Evolutionary conservation across 2,797 vertebrate genomes (phyloP).

Genomic region (Fringilla coelebs): DNA sequence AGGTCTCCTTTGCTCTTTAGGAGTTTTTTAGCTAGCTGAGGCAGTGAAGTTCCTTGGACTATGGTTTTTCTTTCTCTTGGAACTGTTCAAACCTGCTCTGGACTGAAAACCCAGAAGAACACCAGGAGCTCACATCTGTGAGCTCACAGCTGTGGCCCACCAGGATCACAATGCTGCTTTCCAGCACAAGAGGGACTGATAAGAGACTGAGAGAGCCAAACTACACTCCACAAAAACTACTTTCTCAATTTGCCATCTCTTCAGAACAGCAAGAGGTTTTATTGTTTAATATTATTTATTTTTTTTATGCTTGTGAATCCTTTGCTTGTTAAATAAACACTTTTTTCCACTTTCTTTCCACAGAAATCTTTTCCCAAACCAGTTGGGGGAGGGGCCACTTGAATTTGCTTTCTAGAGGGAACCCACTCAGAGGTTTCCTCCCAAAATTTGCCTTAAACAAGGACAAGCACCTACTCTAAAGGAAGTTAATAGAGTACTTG

Average conservation of each 20-base stretch:
- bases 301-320: neutral
- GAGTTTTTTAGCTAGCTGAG: neutral
- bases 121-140: neutral
- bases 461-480: neutral
- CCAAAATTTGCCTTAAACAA: neutral
- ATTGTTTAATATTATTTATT: neutral
- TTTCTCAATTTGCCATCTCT: neutral
- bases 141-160: neutral
- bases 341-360: neutral
- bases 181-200: neutral
- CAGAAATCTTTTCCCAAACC: neutral
- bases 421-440: rapidly evolving
- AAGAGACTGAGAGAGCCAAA: neutral
- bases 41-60: neutral
- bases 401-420: neutral
- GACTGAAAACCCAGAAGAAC: neutral
- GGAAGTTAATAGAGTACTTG: neutral
- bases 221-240: neutral
- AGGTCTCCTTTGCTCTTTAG: neutral
- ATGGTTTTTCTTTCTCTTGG: neutral
- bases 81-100: neutral
- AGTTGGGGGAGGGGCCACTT: neutral
- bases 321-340: neutral
- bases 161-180: no score
- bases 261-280: neutral